Evolutionary conservation across 2,888 invertebrate genomes (phyloP), one percentile per base, ranked within the genome.

Genomic region (Acheta domesticus): DNA sequence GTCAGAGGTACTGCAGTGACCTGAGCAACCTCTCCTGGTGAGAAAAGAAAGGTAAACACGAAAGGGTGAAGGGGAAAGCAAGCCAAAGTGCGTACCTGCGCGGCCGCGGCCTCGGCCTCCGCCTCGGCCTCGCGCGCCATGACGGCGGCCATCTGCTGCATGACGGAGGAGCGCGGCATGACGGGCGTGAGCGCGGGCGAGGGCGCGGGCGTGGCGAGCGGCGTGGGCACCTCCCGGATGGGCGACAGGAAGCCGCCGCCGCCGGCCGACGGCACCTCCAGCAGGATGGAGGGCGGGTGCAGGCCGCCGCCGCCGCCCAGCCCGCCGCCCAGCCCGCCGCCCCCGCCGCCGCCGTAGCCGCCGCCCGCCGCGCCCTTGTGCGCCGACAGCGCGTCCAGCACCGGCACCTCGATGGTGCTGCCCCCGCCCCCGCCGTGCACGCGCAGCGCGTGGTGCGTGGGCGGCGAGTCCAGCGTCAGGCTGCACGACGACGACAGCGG

Each of bases 191-290:
- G 89, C 20, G 92, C 89, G 5, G 90, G 90, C 16, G 90, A 90
- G 19, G 93, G 93, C 79, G 92, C 89, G 11, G 93, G 93, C 8
- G 93, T 93, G 36, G 87, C 86, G 20, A 85, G 82, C 5, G 87
- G 87, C 0, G 88, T 87, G 4, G 94, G 94, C 83, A 94, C 89
- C 86, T 94, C 94, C 83, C 92, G 89, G 83, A 94, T 94, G 0
- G 94, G 94, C 78, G 94, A 94, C 83, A 94, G 90, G 88, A 94
- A 94, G 87, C 93, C 93, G 85, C 91, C 93, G 84, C 92, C 92
- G 81, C 86, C 86, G 80, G 84, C 83, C 86, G 91, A 91, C 74
- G 16, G 16, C 76, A 48, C 48, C n/a, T 94, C 94, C 79, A 94
- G 89, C 49, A 93, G 89, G 83, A 94, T 94, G 74, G 92, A 92